Evolutionary conservation across 1,140 invertebrate species (phyloP), one percentile per base, ranked within the genome.

Genomic region (Ladona fulva): DNA sequence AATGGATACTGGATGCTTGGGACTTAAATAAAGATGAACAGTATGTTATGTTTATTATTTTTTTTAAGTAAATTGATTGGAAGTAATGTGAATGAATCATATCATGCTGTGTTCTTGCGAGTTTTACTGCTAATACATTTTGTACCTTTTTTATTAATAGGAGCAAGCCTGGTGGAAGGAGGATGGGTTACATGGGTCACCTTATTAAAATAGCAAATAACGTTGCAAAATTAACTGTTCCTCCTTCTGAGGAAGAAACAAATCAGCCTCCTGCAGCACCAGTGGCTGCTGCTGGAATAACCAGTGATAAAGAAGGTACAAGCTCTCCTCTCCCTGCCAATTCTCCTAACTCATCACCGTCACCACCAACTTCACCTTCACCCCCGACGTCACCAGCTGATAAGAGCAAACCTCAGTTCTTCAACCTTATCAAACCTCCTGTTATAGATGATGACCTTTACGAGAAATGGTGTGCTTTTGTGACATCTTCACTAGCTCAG

Each of bases 171-270:
- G 87, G 86, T 80, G 85, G 87, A 79, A 85, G 87, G 78, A 84
- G 91, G 25, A 85, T 88, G 82, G 92, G 91, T 59, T 93, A 93
- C 81, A 93, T 93, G 91, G 92, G 92, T 75, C 93, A 94, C 84
- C 83, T 94, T 79, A 92, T 91, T 77, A 89, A 91, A 83, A 91
- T 94, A 78, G 88, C 90, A 24, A 93, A 92, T 85, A 86, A 89
- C 80, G 86, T 93, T 80, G 86, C 87, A 59, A 82, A 86, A 76
- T 83, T 86, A 76, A 84, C 85, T 78, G 83, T 85, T 74, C 86
- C 82, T 80, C 81, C 83, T 76, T 79, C 80, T 19, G 42, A 42
- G 52, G 24, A 44, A 1, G 37, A 29, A 25, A 44, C 44, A 3
- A 75, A 75, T 37, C 1, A 78, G 44, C 8, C 11, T 24, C 5